phyloP scores from a whole-genome alignment of 1,140 invertebrate genomes.

The Melanaphis sacchari region DNA sequence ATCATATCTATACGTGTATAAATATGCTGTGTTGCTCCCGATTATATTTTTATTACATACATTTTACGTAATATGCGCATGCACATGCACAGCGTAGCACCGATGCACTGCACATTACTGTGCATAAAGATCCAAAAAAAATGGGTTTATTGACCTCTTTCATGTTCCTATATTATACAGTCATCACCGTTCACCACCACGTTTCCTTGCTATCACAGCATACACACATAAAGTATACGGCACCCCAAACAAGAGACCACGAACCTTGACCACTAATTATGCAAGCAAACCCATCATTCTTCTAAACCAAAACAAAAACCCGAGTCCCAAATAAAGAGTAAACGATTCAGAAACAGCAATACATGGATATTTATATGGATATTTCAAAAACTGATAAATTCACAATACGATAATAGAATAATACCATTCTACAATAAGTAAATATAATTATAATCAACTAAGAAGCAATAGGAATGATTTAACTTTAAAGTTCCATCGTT shows the following conservation, averaged over 20 bases:
- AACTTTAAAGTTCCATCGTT: not conserved
- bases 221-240: no score
- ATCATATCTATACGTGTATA: not conserved
- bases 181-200: not conserved
- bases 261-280: not conserved
- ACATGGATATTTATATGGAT: not conserved
- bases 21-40: not conserved
- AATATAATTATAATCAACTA: no score
- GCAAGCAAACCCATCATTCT: not conserved
- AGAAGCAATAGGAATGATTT: not conserved
- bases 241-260: not conserved
- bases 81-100: not conserved
- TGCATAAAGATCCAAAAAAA: not conserved
- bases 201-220: not conserved
- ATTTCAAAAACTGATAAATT: not conserved
- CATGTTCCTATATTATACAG: not conserved
- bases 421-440: no score
- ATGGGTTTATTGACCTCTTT: conserved; percentile 8
- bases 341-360: not conserved
- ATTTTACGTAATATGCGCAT: not conserved
- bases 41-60: not conserved
- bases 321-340: not conserved
- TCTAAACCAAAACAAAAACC: not conserved
- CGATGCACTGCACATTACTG: not conserved
- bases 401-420: not conserved